Evolutionary conservation across 2,797 vertebrate genomes (phyloP), one percentile per base, ranked within the genome.

Genomic region (Scleropages formosus): DNA sequence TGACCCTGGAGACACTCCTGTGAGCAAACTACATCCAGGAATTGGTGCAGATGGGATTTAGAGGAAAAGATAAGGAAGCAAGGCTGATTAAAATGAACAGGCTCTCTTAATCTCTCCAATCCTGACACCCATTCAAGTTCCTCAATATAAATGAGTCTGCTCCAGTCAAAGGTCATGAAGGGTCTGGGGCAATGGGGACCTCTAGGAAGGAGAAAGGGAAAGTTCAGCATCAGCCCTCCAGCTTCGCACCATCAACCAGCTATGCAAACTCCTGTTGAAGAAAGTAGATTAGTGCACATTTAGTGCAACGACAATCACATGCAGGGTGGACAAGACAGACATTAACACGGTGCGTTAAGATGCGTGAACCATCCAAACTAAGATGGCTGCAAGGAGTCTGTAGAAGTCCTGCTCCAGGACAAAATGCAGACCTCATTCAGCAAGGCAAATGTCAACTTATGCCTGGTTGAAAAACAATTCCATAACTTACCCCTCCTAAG

Each of bases 141-240:
- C n/a, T n/a, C n/a, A n/a, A n/a, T n/a, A n/a, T n/a, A n/a, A n/a
- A n/a, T n/a, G n/a, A n/a, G n/a, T n/a, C n/a, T n/a, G n/a, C n/a
- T n/a, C n/a, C n/a, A n/a, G n/a, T n/a, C 73, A 65, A 60, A 71
- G 60, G 22, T 3, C 53, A 27, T 51, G 46, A 11, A n/a, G 4
- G 24, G 59, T 22, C 0, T 4, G 44, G 22, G 60, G 51, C n/a
- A n/a, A n/a, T n/a, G 4, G 16, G 72, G 44, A 24, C 18, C 20
- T 11, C 39, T 12, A 16, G 10, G 51, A 51, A 72, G 0, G 8
- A 16, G 68, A 73, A 62, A 73, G 18, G 26, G 59, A 46, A 75
- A 61, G 24, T 11, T 1, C 16, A 77, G 72, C 72, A 82, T 78
- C 76, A 79, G 3, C 79, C 63, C 39, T 79, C 47, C 74, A 22